Base-by-base conservation (phyloP, 2,797 vertebrate genomes). In the Emys orbicularis region DNA sequence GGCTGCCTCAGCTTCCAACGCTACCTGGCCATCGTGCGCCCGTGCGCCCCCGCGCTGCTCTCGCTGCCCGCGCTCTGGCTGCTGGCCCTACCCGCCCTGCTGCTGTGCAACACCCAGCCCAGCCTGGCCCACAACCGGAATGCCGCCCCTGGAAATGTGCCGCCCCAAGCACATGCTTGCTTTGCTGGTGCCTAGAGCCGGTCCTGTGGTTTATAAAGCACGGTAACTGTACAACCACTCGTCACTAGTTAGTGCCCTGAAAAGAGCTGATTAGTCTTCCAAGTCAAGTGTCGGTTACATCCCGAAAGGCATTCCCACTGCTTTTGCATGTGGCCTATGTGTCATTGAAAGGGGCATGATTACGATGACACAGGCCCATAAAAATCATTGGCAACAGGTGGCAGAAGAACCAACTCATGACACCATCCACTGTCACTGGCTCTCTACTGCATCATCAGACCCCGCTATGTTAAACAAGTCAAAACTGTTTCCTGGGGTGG, bases 291-390 rank as follows among this genome's bases (percentile, higher is more conserved):
- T 37, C 34, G 4, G 61, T 5, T n/a, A 34, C 61, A n/a, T 65
- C 34, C 34, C 18, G 2, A 65, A 65, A 65, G 61, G 23, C 21
- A 44, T 7, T 44, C 41, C 23, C 6, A 7, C 11, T 76, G 72
- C 12, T 27, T 44, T 15, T 44, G 34, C 16, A 21, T 18, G 19
- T 19, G n/a, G 65, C 8, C 21, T 1, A 27, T 25, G 72, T 12
- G 41, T 12, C 41, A 11, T 13, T 44, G 68, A 41, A 41, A 72
- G n/a, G 19, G 21, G 5, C 3, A 2, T 72, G 72, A 27, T 27
- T 5, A 9, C 41, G 12, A 2, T 27, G n/a, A 11, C 13, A 8
- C 27, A 2, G 6, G 3, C n/a, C 61, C 18, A 8, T 76, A 74
- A 44, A 21, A 12, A 13, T 41, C 6, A 23, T 25, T 41, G 68